These are phyloP conservation scores for Apogon hyalosoma DNA, from an alignment of 2,797 vertebrate species.

Conservation along the genomic window DNA sequence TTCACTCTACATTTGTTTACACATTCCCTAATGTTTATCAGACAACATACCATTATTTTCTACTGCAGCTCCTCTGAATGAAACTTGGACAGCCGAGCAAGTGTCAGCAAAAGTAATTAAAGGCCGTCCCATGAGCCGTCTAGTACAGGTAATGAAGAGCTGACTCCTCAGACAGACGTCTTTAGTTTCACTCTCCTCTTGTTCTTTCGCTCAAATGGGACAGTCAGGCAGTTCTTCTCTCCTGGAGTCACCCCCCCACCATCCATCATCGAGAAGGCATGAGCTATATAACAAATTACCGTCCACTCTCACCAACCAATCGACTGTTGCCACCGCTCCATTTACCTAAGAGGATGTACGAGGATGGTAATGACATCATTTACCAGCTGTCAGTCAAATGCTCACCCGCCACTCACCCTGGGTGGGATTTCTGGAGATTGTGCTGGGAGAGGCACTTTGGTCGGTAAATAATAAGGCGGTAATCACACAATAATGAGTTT, in stretches of 20 bases:
- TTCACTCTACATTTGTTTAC: slow-evolving; percentile 12
- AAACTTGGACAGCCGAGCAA: slow-evolving; percentile 41
- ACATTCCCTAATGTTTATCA: slow-evolving; percentile 36
- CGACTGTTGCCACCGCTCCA: slow-evolving; percentile 46
- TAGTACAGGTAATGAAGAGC: slow-evolving; percentile 33
- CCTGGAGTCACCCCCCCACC: slow-evolving; percentile 10
- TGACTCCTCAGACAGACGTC: slow-evolving; percentile 17
- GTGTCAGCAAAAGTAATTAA: slow-evolving; percentile 61
- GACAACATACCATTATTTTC: slow-evolving; percentile 50
- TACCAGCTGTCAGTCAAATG: slow-evolving; percentile 69
- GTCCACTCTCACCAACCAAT: slow-evolving; percentile 44
- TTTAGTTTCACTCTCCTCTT: slow-evolving; percentile 1
- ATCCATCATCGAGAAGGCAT: slow-evolving; percentile 51
- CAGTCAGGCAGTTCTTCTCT: slow-evolving; percentile 34
- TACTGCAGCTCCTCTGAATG: slow-evolving; percentile 18
- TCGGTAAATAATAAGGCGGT: slow-evolving; percentile 54
- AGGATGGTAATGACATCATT: slow-evolving; percentile 71
- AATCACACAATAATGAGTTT: slow-evolving; percentile 71
- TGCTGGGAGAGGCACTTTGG: slow-evolving; percentile 42
- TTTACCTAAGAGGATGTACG: slow-evolving; percentile 53
- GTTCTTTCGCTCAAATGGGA: slow-evolving; percentile 39
- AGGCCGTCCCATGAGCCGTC: slow-evolving; percentile 40
- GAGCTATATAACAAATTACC: slow-evolving; percentile 49
- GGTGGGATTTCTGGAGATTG: slow-evolving; percentile 42
- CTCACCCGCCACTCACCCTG: slow-evolving; percentile 46